Evolutionary conservation across 2,797 vertebrate genomes (phyloP), one percentile per base, ranked within the genome.

Genomic region (Furcifer pardalis): DNA sequence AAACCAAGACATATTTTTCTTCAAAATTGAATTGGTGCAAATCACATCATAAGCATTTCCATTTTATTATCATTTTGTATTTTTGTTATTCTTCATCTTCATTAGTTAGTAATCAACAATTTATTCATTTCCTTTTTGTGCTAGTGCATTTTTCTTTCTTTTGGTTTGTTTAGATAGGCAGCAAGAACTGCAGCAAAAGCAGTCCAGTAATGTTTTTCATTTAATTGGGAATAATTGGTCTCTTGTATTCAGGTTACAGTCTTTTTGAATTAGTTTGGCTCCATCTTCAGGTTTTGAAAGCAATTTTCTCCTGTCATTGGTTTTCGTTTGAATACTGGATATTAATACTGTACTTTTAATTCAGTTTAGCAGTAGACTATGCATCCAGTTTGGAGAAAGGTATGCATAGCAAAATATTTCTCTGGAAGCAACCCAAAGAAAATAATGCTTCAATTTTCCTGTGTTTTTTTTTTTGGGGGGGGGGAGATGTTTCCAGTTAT

Each of bases 21-120:
- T 75, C 27, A 25, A 32, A 42, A 44, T 30, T 42, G 52, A 32
- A 44, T 87, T 81, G 7, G 25, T 90, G 87, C 44, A 30, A 60
- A 74, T 89, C 89, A 88, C 66, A 21, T 89, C 90, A 90, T 92
- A 89, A 79, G 62, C 86, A 86, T 10, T 83, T 63, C 2, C 6
- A 81, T 46, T 77, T 46, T 86, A 5, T 25, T 49, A 52, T 65
- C 86, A 87, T 90, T 89, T 90, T 82, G 63, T 88, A 88, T 91
- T 91, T 88, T 77, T 86, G 87, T 93, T 90, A 76, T 13, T 84
- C 73, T 8, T 87, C 89, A 80, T 89, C 74, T 88, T 56, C 87
- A 83, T 86, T 42, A 13, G 85, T 71, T 84, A 91, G 5, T 82
- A 86, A 90, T 21, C 32, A 80, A 82, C 40, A 87, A 37, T 49